Evolutionary conservation across 2,113 vertebrate genomes (phyloP).

Genomic region (Bambusicola thoracicus): DNA sequence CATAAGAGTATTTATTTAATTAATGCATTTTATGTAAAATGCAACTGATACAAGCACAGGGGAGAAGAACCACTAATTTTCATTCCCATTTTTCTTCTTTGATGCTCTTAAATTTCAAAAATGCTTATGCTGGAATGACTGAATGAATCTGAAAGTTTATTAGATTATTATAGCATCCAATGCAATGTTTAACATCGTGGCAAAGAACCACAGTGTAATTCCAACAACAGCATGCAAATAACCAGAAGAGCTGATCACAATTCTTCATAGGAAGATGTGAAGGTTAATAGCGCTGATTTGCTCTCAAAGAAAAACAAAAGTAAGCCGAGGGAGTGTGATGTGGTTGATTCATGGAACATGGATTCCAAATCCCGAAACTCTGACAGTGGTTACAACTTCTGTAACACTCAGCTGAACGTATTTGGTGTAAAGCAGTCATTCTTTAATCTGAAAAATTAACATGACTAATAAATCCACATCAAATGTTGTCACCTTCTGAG

Average conservation of each 20-base stretch:
- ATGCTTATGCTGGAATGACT: slow-evolving; percentile 35
- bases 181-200: slow-evolving; percentile 3
- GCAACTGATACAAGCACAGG: slow-evolving; percentile 37
- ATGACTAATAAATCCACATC: neutral
- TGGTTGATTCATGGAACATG: neutral
- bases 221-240: slow-evolving; percentile 49
- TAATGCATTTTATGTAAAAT: slow-evolving; percentile 31
- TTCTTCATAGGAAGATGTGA: slow-evolving; percentile 36
- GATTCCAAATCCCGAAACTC: neutral
- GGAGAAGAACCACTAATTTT: slow-evolving; percentile 60
- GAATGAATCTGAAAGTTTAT: slow-evolving; percentile 53
- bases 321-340: neutral
- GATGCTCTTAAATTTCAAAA: slow-evolving; percentile 46
- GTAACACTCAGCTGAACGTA: neutral
- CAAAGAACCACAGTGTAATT: slow-evolving; percentile 43
- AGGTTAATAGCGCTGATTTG: slow-evolving; percentile 13
- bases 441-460: neutral
- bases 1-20: slow-evolving; percentile 60
- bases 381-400: neutral
- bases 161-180: slow-evolving; percentile 43
- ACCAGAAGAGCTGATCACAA: slow-evolving; percentile 36
- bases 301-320: slow-evolving; percentile 2
- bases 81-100: slow-evolving; percentile 52
- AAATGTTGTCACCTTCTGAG: neutral
- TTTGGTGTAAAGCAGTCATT: neutral